Percentiles rank a stretch among this genome's conserved stretches.
Conservation (phyloP, 2,797 vertebrate genomes). For the Acropternis orthonyx region DNA sequence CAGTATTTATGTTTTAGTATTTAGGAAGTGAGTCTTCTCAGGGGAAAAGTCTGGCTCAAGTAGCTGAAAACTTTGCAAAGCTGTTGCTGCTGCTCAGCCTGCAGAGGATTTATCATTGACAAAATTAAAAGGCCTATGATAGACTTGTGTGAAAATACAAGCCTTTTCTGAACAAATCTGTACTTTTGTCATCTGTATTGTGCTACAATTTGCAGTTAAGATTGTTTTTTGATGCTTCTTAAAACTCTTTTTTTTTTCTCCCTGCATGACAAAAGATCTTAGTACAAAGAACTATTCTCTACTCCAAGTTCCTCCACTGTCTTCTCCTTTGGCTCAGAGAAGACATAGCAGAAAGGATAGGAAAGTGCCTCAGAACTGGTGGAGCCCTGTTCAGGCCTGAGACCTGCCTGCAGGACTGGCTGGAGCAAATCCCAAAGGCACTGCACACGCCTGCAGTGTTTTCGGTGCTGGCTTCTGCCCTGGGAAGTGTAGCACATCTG, state of each 20-base stretch:
- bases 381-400: background rate
- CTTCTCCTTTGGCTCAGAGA: background rate
- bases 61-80: background rate
- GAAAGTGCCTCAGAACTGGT: background rate
- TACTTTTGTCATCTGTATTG: background rate
- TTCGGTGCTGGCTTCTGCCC: background rate
- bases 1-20: background rate
- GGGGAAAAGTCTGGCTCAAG: background rate
- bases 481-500: background rate
- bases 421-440: accelerated
- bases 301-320: background rate
- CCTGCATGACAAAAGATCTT: background rate
- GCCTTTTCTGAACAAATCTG: background rate
- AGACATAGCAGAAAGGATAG: background rate
- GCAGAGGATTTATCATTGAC: background rate
- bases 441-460: background rate
- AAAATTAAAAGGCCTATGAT: background rate
- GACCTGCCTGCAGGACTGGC: background rate
- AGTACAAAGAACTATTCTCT: background rate
- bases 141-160: background rate
- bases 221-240: background rate
- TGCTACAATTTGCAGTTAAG: background rate
- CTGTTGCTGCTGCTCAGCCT: background rate
- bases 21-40: background rate
- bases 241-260: background rate